Evolutionary conservation across 2,113 vertebrate genomes (phyloP), one percentile per base, ranked within the genome.

Genomic region (Entosphenus tridentatus): DNA sequence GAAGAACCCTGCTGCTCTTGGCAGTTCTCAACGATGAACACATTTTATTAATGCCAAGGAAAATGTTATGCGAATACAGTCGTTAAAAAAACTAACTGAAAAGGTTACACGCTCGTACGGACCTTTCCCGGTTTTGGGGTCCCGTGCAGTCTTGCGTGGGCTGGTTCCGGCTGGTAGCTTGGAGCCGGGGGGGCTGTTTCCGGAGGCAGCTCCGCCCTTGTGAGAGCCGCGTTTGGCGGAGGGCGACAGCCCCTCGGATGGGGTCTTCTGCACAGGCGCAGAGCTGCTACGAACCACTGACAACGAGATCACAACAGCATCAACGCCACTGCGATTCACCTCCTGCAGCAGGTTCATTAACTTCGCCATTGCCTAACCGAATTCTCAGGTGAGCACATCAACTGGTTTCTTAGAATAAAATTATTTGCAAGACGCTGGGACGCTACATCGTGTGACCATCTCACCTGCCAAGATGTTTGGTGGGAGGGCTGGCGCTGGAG

Each of bases 91-190:
- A 2, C n/a, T 11, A 39, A 55, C 7, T 55, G n/a, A 39, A 39
- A 39, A 39, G 39, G 39, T 7, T 39, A 39, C 39, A 5, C 6
- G 39, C 39, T 39, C 39, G 39, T 39, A 69, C 70, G 57, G 82
- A 97, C 93, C 93, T 91, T 89, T 88, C 71, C 95, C 95, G 55
- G 95, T 98, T 79, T 96, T 98, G 74, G 95, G 95, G 78, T 98
- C 92, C 70, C 95, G 85, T 70, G 85, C 82, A 1, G 95, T 89
- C 75, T 92, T 88, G 79, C 96, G 96, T 73, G 95, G 95, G 80
- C 95, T 98, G 73, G 87, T 96, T 77, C 81, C 87, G 78, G 82
- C 80, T 72, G 84, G 79, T 69, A 83, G 77, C 74, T 86, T 72
- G 6, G 83, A 80, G 75, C 87, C 88, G 55, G 90, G 89, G 21